A percentile compares a stretch with the other conserved stretches of the same genome.
phyloP scores from a whole-genome alignment of 2,888 invertebrate species.

The Eubasilissa splendida region DNA sequence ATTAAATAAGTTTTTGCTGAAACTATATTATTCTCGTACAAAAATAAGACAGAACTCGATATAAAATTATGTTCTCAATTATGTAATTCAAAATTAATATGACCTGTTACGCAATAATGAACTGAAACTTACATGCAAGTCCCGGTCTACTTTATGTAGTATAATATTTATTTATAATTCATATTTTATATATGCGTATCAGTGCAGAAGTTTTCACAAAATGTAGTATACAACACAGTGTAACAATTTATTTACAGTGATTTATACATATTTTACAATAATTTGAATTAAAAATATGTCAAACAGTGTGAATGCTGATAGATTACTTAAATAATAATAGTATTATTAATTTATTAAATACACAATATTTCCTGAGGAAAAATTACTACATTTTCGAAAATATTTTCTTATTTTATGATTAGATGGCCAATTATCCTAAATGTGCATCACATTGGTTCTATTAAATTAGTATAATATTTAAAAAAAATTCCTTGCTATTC shows the following conservation, averaged over 20 bases:
- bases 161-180: slow-evolving; percentile 20
- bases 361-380: neutral
- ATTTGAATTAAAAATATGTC: neutral
- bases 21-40: slow-evolving; percentile 23
- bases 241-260: slow-evolving; percentile 52
- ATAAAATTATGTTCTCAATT: too few relatives aligned
- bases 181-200: slow-evolving; percentile 8
- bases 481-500: neutral
- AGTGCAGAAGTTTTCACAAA: slow-evolving; percentile 28
- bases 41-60: slow-evolving; percentile 16
- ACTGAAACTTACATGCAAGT: too few relatives aligned
- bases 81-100: too few relatives aligned
- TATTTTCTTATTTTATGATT: too few relatives aligned
- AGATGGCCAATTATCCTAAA: neutral
- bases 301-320: neutral
- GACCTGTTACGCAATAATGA: too few relatives aligned
- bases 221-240: slow-evolving; percentile 36
- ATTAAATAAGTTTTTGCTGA: neutral
- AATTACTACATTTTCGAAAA: too few relatives aligned
- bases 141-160: neutral
- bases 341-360: neutral
- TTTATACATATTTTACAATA: slow-evolving; percentile 36
- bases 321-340: too few relatives aligned
- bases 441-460: slow-evolving; percentile 32
- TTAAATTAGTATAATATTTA: neutral